These are phyloP conservation scores for Catocala sponsa DNA, from an alignment of 2,888 invertebrate genomes.

Conservation along the genomic window DNA sequence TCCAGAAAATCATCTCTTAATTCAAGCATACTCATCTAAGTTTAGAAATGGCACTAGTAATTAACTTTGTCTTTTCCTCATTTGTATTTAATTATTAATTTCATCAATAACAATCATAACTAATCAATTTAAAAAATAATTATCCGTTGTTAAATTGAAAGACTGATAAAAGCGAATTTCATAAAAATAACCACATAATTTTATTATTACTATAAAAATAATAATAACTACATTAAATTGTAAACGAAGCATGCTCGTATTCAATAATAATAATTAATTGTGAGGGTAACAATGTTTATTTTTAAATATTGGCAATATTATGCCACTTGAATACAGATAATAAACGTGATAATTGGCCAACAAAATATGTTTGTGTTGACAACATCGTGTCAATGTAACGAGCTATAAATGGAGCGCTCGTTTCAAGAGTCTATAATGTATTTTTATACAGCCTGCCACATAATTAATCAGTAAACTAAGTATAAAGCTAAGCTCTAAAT, in stretches of 20 bases:
- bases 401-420: no score
- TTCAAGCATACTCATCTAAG: no score
- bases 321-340: background rate
- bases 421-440: no score
- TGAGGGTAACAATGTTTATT: background rate
- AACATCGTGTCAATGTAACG: no score
- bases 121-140: conserved; percentile 28
- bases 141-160: conserved; percentile 61
- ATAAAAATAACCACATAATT: conserved; percentile 58
- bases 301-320: background rate
- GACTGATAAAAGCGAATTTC: conserved; percentile 86
- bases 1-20: no score
- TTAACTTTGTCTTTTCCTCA: no score
- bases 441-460: no score
- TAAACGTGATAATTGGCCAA: no score
- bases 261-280: background rate
- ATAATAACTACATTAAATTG: conserved; percentile 55
- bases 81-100: background rate
- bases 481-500: no score
- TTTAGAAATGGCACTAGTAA: no score
- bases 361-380: no score
- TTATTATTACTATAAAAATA: conserved; percentile 48
- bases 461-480: no score
- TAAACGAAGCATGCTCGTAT: background rate
- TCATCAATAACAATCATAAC: background rate